Conservation (phyloP, 2,113 vertebrate genomes). For the Tympanuchus pallidicinctus region DNA sequence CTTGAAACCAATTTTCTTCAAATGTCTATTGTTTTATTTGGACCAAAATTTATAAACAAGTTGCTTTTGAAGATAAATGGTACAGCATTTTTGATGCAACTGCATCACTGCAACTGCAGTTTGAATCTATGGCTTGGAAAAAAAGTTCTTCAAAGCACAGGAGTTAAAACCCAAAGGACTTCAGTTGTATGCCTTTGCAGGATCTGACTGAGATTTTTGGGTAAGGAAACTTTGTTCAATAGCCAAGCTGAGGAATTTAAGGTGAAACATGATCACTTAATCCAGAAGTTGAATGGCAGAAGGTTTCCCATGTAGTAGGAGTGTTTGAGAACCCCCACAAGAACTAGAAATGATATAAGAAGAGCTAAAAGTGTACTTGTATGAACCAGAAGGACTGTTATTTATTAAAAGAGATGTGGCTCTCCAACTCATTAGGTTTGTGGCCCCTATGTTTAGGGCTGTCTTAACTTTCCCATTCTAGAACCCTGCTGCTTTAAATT, state of each 20-base stretch:
- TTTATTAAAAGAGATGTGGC: neutral
- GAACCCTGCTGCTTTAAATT: conserved; percentile 41
- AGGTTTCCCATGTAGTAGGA: neutral
- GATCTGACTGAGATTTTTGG: neutral
- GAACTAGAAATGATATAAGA: neutral
- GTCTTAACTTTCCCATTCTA: conserved; percentile 11
- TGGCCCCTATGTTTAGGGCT: neutral
- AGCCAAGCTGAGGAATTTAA: neutral
- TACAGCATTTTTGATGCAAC: neutral
- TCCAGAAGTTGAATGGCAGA: neutral
- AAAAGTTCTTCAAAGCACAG: neutral
- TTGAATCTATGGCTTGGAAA: neutral
- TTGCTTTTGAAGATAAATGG: neutral
- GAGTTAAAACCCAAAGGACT: neutral
- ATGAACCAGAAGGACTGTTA: neutral
- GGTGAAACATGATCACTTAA: neutral
- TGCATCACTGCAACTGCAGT: neutral
- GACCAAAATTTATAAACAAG: neutral
- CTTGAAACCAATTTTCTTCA: neutral
- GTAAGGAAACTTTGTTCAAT: neutral
- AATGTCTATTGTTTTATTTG: neutral
- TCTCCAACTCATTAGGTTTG: conserved; percentile 3
- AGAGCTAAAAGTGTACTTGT: neutral
- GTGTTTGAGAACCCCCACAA: neutral
- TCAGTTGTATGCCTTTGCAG: neutral